Conservation (phyloP, 2,113 vertebrate genomes). For the Pomatostomus ruficeps region DNA sequence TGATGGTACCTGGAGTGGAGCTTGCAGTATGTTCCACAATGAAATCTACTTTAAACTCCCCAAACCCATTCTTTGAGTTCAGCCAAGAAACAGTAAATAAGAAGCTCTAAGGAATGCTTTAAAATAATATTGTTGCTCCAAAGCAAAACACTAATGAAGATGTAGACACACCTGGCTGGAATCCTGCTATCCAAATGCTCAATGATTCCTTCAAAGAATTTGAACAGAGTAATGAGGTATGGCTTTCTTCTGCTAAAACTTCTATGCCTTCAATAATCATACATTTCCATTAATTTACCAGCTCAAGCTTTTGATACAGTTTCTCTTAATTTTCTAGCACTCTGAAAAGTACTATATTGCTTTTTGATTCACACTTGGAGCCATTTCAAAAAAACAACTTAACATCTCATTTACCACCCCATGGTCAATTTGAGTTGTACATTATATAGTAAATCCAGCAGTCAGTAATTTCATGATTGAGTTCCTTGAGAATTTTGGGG, state of each 20-base stretch:
- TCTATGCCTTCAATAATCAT: not conserved
- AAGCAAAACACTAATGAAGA: not conserved
- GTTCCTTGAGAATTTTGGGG: not conserved
- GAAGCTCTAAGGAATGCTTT: not conserved
- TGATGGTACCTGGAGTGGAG: not conserved
- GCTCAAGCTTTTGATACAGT: not conserved
- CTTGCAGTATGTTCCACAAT: not conserved
- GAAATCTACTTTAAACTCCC: not conserved
- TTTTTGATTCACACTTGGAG: not conserved
- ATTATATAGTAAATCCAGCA: not conserved
- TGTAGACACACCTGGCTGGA: not conserved
- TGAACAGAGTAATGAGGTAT: not conserved
- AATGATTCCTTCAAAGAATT: not conserved
- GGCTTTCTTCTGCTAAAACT: not conserved
- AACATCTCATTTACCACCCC: not conserved
- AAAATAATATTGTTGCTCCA: not conserved
- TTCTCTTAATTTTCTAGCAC: not conserved
- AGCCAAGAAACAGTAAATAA: not conserved
- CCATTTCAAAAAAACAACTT: not conserved
- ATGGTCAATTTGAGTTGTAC: not conserved
- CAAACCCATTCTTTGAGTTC: not conserved
- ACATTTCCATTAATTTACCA: not conserved
- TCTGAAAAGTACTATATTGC: not conserved
- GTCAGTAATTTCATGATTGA: not conserved
- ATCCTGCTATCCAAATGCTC: not conserved